These are phyloP conservation scores for Microctonus hyperodae DNA, from an alignment of 2,888 invertebrate species.

Conservation along the genomic window DNA sequence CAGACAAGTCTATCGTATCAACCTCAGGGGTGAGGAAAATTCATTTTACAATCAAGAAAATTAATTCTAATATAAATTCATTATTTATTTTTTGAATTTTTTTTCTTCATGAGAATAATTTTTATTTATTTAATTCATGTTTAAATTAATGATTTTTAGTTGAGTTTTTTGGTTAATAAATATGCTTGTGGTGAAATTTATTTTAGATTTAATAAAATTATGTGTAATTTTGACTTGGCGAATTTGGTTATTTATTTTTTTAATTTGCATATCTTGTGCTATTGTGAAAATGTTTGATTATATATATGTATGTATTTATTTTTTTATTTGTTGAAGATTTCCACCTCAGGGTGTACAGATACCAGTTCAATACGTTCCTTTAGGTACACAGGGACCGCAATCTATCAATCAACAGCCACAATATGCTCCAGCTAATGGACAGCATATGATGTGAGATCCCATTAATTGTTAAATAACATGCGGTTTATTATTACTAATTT, in stretches of 20 bases:
- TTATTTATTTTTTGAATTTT: too few species aligned
- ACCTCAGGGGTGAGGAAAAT: slow-evolving; percentile 49
- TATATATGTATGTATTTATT: not conserved
- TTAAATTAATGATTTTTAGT: not conserved
- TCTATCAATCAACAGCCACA: slow-evolving; percentile 50
- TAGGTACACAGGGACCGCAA: slow-evolving; percentile 46
- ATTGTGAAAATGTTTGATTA: not conserved
- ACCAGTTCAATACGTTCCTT: slow-evolving; percentile 49
- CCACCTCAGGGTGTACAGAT: slow-evolving; percentile 50
- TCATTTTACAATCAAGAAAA: not conserved
- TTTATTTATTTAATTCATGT: not conserved
- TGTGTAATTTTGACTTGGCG: not conserved
- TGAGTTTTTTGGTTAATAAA: too few species aligned
- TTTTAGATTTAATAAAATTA: not conserved
- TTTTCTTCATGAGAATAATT: too few species aligned
- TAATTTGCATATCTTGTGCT: not conserved
- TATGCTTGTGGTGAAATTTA: not conserved
- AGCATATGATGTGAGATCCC: slow-evolving; percentile 57
- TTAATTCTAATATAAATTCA: too few species aligned
- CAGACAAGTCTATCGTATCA: slow-evolving; percentile 49
- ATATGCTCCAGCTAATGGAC: slow-evolving; percentile 57
- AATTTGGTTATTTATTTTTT: not conserved
- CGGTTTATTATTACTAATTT: not conserved
- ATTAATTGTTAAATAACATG: not conserved
- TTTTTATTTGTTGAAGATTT: slow-evolving; percentile 45